phyloP scores from a whole-genome alignment of 1,140 invertebrate genomes.

The Meloidogyne hapla region DNA sequence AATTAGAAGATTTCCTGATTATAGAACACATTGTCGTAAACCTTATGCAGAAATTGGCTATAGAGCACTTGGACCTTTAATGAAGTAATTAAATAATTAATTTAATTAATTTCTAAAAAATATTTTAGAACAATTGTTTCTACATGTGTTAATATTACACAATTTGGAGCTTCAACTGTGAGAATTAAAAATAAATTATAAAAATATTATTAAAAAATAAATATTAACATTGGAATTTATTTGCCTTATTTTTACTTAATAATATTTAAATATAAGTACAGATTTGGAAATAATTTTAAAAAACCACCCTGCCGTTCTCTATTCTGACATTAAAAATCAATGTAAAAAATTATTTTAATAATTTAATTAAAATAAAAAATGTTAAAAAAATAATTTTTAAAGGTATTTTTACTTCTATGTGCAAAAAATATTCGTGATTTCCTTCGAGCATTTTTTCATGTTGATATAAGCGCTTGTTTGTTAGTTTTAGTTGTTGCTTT shows the following conservation, averaged over 20 bases:
- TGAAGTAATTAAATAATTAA: conserved; percentile 26
- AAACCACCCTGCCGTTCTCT: too few relatives aligned
- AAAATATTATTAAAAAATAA: neutral
- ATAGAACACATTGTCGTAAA: conserved; percentile 50
- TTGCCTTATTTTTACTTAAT: too few relatives aligned
- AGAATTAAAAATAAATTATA: neutral
- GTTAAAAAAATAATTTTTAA: neutral
- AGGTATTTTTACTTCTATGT: conserved; percentile 72
- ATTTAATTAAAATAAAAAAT: neutral
- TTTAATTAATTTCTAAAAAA: neutral
- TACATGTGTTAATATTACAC: conserved; percentile 69
- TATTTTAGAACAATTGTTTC: conserved; percentile 66
- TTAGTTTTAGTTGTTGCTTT: conserved; percentile 72
- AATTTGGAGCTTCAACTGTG: conserved; percentile 73
- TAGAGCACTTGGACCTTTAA: conserved; percentile 35
- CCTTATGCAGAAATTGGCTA: conserved; percentile 50
- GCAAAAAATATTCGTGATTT: conserved; percentile 68
- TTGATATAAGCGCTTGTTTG: conserved; percentile 69
- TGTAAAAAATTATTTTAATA: neutral
- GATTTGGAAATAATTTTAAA: too few relatives aligned
- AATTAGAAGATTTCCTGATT: conserved; percentile 31
- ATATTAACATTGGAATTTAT: too few relatives aligned
- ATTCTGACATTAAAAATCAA: too few relatives aligned
- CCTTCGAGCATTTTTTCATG: conserved; percentile 68
- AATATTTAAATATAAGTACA: too few relatives aligned